phyloP scores from a whole-genome alignment of 1,140 invertebrate genomes.

The Zaprionus inermis region DNA sequence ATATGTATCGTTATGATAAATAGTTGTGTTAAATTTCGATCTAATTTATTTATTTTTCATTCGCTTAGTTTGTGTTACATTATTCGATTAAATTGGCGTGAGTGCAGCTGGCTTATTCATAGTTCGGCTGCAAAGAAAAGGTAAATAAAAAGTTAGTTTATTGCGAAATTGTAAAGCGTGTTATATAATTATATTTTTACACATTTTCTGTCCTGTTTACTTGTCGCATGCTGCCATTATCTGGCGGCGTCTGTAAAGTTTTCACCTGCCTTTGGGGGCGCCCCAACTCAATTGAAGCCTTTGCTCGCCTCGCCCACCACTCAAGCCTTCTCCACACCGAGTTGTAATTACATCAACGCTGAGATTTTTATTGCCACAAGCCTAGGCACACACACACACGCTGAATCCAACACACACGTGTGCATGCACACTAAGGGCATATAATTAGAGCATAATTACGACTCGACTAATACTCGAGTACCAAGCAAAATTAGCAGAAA shows the following conservation, averaged over 20 bases:
- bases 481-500: slow-evolving; percentile 63
- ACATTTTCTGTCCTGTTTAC: slow-evolving; percentile 11
- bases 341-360: slow-evolving; percentile 71
- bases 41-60: not conserved
- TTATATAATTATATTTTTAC: not conserved
- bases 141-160: not conserved
- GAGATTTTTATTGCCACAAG: slow-evolving; percentile 68
- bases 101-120: not conserved
- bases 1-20: slow-evolving; percentile 74
- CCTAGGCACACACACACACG: slow-evolving; percentile 31
- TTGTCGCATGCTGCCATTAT: slow-evolving; percentile 39
- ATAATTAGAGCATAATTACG: slow-evolving; percentile 83
- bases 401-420: slow-evolving; percentile 22
- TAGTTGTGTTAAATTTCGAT: slow-evolving; percentile 22
- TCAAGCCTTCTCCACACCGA: slow-evolving; percentile 51
- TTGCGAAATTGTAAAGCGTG: no score
- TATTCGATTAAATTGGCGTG: slow-evolving; percentile 9
- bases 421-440: slow-evolving; percentile 43
- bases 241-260: slow-evolving; percentile 49
- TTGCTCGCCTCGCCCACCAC: slow-evolving; percentile 25
- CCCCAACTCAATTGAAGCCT: slow-evolving; percentile 48
- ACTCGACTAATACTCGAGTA: slow-evolving; percentile 74
- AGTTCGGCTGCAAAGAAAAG: slow-evolving; percentile 30
- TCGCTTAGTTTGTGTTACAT: slow-evolving; percentile 8
- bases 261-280: slow-evolving; percentile 27